phyloP scores from a whole-genome alignment of 2,797 vertebrate genomes.

The Petrocephalus schoutedeni region DNA sequence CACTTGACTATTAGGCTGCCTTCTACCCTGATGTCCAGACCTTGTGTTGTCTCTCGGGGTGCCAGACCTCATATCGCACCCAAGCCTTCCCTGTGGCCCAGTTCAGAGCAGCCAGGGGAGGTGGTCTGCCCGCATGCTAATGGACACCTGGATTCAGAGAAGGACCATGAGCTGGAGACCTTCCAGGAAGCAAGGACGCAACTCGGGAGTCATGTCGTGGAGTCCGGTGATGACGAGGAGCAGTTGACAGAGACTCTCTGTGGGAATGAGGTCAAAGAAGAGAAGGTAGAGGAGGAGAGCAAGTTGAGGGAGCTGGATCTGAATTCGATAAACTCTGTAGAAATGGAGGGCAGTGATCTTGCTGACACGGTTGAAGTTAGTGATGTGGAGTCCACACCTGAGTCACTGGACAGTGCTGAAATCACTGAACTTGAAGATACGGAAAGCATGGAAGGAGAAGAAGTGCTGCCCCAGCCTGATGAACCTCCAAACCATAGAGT shows the following conservation, averaged over 20 bases:
- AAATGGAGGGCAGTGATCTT: slow-evolving; percentile 45
- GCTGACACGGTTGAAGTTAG: slow-evolving; percentile 51
- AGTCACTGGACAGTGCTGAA: slow-evolving; percentile 34
- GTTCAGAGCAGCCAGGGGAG: slow-evolving; percentile 45
- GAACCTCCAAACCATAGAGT: slow-evolving; percentile 41
- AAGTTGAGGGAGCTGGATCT: slow-evolving; percentile 20
- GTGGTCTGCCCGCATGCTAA: slow-evolving; percentile 61
- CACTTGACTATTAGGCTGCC: slow-evolving; percentile 74
- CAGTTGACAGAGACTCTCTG: slow-evolving; percentile 37
- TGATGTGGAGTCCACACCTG: slow-evolving; percentile 21
- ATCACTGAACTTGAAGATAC: slow-evolving; percentile 52
- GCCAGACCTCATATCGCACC: slow-evolving; percentile 86
- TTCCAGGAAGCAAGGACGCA: slow-evolving; percentile 37
- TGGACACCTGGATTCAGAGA: slow-evolving; percentile 65
- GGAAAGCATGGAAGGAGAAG: slow-evolving; percentile 37
- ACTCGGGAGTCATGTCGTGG: slow-evolving; percentile 35
- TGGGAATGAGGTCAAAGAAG: slow-evolving; percentile 23
- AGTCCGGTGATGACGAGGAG: slow-evolving; percentile 31
- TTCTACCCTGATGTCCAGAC: slow-evolving; percentile 72
- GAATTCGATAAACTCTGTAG: neutral
- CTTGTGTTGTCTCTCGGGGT: slow-evolving; percentile 65
- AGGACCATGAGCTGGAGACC: slow-evolving; percentile 52
- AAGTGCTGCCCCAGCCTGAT: slow-evolving; percentile 24
- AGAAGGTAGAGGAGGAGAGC: slow-evolving; percentile 33
- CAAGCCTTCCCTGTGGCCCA: slow-evolving; percentile 72